Conservation (phyloP, 2,888 invertebrate species). For the Alviniconcha strummeri region DNA sequence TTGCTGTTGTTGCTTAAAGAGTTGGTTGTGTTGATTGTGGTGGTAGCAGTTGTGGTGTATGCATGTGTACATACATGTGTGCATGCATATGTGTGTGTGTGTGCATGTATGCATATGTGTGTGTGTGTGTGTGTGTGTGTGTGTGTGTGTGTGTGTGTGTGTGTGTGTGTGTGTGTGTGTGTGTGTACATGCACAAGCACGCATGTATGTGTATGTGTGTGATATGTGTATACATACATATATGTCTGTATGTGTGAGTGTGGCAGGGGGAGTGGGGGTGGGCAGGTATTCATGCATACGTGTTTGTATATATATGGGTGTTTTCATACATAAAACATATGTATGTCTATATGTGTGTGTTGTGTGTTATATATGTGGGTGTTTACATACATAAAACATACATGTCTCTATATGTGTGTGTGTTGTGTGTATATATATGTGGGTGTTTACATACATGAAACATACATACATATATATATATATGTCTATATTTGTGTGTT, state of each 20-base stretch:
- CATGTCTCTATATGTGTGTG: neutral
- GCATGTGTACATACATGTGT: neutral
- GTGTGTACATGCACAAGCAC: too few relatives aligned
- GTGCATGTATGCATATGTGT: constrained; percentile 48
- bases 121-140: neutral
- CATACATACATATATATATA: neutral
- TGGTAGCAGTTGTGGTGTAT: neutral
- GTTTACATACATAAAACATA: neutral
- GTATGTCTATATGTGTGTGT: neutral
- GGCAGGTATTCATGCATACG: neutral
- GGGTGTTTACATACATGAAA: neutral
- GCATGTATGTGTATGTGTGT: too few relatives aligned
- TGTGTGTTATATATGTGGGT: neutral
- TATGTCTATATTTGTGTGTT: neutral
- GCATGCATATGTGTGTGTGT: neutral
- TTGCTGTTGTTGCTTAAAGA: neutral
- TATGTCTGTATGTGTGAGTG: too few relatives aligned
- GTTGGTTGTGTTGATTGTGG: too few relatives aligned
- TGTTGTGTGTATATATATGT: neutral
- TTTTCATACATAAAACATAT: neutral
- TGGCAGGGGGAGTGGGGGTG: too few relatives aligned
- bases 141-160: neutral
- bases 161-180: neutral
- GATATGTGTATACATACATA: too few relatives aligned
- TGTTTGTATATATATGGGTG: neutral